phyloP scores from a whole-genome alignment of 2,113 vertebrate genomes.

The Alethe castanea region DNA sequence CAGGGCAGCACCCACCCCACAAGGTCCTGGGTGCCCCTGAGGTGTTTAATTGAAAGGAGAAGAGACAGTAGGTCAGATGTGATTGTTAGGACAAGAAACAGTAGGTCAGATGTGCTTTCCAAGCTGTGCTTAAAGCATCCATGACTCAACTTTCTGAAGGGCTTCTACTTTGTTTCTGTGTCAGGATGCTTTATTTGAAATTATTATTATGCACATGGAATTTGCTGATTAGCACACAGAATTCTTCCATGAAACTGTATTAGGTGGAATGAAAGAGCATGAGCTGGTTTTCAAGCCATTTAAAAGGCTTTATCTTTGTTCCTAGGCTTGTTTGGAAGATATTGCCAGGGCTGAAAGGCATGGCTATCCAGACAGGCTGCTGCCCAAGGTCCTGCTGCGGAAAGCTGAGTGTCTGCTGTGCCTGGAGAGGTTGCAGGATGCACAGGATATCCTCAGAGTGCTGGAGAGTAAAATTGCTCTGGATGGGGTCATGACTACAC shows the following conservation, averaged over 20 bases:
- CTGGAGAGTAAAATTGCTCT: conserved; percentile 25
- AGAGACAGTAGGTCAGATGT: not conserved
- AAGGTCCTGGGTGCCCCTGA: not conserved
- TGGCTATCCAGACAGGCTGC: conserved; percentile 81
- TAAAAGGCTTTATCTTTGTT: not conserved
- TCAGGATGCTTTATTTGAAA: not conserved
- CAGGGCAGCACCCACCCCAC: not conserved
- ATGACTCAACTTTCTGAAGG: rapidly evolving
- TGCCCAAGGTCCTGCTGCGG: conserved; percentile 81
- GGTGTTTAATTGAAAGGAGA: not conserved
- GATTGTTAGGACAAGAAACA: not conserved
- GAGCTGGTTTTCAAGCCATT: not conserved
- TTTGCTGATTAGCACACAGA: not conserved
- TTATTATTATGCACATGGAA: rapidly evolving
- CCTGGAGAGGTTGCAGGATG: conserved; percentile 62
- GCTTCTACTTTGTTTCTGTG: rapidly evolving
- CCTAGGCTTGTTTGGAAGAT: conserved; percentile 85
- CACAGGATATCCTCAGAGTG: not conserved
- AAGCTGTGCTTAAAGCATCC: not conserved
- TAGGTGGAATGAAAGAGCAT: not conserved
- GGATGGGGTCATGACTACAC: not conserved
- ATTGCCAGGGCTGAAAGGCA: conserved; percentile 77
- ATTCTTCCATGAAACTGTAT: not conserved
- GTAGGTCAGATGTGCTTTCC: not conserved
- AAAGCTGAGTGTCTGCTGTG: conserved; percentile 77